phyloP scores from a whole-genome alignment of 2,113 vertebrate genomes.

The Falco punctatus region DNA sequence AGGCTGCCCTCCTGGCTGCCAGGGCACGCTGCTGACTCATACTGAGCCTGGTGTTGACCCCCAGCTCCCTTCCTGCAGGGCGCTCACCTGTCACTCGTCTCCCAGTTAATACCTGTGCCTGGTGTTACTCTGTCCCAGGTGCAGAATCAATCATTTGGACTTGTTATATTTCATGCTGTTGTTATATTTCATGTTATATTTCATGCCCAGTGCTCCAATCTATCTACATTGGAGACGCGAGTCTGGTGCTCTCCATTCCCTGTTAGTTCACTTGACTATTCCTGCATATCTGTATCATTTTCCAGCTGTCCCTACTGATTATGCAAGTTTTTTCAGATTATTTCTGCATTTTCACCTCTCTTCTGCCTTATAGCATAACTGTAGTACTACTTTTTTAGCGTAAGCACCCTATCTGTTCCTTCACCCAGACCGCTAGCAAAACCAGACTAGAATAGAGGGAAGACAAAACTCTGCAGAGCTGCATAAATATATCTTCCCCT shows the following conservation, averaged over 20 bases:
- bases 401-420: not conserved
- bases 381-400: not conserved
- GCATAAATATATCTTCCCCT: not conserved
- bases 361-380: not conserved
- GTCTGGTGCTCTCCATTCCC: not conserved
- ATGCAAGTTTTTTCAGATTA: not conserved
- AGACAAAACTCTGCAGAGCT: not conserved
- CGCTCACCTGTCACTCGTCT: not conserved
- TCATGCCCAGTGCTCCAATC: not conserved
- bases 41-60: not conserved
- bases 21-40: not conserved
- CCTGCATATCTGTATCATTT: not conserved
- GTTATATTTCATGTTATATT: too few species aligned
- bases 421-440: not conserved
- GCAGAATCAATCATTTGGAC: not conserved
- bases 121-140: fast-evolving
- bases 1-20: not conserved
- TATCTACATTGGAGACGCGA: not conserved
- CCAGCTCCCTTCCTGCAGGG: not conserved
- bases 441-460: not conserved
- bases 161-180: not conserved
- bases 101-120: not conserved
- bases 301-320: not conserved
- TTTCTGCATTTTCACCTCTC: not conserved
- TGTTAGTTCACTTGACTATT: not conserved